phyloP scores from a whole-genome alignment of 2,888 invertebrate genomes.

The Caenorhabditis angaria region DNA sequence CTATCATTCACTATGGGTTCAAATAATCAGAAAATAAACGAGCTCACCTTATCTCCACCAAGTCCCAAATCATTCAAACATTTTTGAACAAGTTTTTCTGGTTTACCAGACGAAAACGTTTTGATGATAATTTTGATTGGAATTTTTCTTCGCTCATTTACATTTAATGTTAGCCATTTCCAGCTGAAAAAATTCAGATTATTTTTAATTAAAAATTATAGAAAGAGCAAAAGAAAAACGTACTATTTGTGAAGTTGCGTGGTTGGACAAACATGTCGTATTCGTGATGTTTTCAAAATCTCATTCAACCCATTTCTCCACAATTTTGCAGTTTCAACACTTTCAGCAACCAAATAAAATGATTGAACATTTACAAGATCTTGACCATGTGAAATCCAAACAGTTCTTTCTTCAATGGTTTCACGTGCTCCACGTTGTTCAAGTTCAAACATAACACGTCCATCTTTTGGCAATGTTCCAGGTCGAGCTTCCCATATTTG shows the following conservation, averaged over 20 bases:
- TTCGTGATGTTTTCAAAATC: conserved; percentile 92
- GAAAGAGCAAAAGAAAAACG: conserved; percentile 75
- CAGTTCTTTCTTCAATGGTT: conserved; percentile 86
- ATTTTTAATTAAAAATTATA: neutral
- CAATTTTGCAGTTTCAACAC: conserved; percentile 89
- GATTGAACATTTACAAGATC: conserved; percentile 99
- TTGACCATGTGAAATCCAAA: conserved; percentile 96
- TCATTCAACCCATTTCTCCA: conserved; percentile 90
- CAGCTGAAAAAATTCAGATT: conserved; percentile 80
- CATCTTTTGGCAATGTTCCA: conserved; percentile 78
- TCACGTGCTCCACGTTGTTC: conserved; percentile 82
- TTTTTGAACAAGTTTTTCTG: conserved; percentile 96
- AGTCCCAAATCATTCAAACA: conserved; percentile 91
- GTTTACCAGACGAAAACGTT: conserved; percentile 99
- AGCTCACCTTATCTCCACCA: conserved; percentile 81
- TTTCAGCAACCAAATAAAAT: conserved; percentile 93
- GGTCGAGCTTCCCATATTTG: conserved; percentile 76
- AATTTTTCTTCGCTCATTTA: conserved; percentile 92
- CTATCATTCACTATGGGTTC: neutral
- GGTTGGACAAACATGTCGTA: conserved; percentile 87
- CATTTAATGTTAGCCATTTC: conserved; percentile 94
- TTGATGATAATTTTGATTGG: conserved; percentile 86
- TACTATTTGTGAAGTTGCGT: conserved; percentile 98
- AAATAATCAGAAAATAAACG: no score
- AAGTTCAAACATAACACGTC: conserved; percentile 82